phyloP scores from a whole-genome alignment of 2,888 invertebrate species.

The Ophonus ardosiacus region DNA sequence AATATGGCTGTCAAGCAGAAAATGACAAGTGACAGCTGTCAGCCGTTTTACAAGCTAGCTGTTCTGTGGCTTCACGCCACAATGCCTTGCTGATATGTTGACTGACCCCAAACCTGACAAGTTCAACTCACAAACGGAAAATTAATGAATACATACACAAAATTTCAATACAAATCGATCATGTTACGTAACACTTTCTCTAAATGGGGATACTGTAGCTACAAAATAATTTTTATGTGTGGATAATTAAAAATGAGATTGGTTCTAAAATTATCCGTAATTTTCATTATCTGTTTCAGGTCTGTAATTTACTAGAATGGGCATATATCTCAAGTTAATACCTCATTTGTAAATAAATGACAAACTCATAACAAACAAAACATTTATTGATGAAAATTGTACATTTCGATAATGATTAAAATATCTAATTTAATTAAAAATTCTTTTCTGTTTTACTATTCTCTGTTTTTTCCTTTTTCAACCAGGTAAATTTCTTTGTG shows the following conservation, averaged over 20 bases:
- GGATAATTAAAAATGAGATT: neutral
- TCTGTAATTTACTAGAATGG: too few species aligned
- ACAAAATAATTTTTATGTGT: neutral
- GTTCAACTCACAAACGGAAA: neutral
- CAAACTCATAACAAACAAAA: too few species aligned
- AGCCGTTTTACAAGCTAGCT: conserved; percentile 61
- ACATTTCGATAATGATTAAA: too few species aligned
- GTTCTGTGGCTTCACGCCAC: conserved; percentile 9
- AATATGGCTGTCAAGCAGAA: conserved; percentile 67
- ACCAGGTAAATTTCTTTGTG: too few species aligned
- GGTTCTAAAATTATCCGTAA: neutral
- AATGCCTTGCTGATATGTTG: neutral
- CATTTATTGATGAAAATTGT: too few species aligned
- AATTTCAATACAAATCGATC: neutral
- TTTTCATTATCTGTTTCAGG: too few species aligned
- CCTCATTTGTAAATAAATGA: too few species aligned
- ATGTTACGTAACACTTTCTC: neutral
- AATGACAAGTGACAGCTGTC: conserved; percentile 68
- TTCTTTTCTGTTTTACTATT: too few species aligned
- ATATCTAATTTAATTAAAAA: too few species aligned
- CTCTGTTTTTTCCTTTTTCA: too few species aligned
- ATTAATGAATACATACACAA: neutral
- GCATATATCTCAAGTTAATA: too few species aligned
- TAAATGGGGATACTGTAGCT: neutral
- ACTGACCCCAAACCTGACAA: conserved; percentile 13